These are phyloP conservation scores for Teinopalpus imperialis DNA, from an alignment of 2,888 invertebrate genomes.

Conservation along the genomic window DNA sequence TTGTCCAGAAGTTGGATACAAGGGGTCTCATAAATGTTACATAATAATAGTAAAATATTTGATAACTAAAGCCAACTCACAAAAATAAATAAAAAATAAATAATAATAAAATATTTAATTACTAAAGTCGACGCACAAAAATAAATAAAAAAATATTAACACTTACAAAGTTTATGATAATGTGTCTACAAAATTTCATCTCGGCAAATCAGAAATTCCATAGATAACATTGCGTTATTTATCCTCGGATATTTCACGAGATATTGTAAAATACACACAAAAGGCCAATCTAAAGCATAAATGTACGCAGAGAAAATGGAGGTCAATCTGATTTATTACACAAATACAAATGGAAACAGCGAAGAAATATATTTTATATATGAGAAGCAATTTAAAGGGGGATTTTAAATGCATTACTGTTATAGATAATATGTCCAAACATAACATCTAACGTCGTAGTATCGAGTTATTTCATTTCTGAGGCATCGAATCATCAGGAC, in stretches of 20 bases:
- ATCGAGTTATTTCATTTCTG: too few relatives aligned
- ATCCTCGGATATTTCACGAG: conserved; percentile 7
- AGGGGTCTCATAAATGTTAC: too few relatives aligned
- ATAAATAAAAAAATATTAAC: too few relatives aligned
- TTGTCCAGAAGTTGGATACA: too few relatives aligned
- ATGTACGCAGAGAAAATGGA: background rate
- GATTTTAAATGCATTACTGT: too few relatives aligned
- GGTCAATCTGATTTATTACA: conserved; percentile 16
- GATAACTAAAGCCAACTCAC: background rate
- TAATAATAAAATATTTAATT: background rate
- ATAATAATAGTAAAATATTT: too few relatives aligned
- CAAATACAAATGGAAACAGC: background rate
- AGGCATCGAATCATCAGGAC: too few relatives aligned
- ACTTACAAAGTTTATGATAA: background rate
- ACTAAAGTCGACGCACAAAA: too few relatives aligned
- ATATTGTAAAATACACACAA: conserved; percentile 15
- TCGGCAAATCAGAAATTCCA: conserved; percentile 5
- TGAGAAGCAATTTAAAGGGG: background rate
- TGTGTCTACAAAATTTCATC: background rate
- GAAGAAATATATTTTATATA: background rate
- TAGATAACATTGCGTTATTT: conserved; percentile 7
- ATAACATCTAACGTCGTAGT: too few relatives aligned
- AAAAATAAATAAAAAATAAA: background rate
- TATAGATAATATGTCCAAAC: too few relatives aligned
- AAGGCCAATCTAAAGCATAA: conserved; percentile 3